phyloP scores from a whole-genome alignment of 2,113 vertebrate species.

The Plestiodon gilberti region DNA sequence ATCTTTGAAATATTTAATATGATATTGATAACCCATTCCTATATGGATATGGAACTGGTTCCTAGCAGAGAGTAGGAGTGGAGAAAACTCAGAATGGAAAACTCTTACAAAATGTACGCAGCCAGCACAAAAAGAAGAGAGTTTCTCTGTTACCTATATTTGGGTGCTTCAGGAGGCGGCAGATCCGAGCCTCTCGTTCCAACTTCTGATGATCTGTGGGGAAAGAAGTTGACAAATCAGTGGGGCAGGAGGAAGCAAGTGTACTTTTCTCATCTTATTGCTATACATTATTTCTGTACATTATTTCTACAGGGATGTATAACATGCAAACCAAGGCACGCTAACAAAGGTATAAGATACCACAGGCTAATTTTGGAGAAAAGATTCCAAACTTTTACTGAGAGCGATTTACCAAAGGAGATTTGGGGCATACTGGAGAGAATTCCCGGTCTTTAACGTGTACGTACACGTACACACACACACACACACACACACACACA shows the following conservation, averaged over 20 bases:
- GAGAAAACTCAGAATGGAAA: not conserved
- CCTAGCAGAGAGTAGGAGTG: accelerated
- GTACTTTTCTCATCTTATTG: not conserved
- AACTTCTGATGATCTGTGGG: conserved; percentile 94
- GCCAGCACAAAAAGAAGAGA: accelerated
- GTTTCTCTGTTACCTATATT: conserved; percentile 85
- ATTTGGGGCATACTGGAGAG: not conserved
- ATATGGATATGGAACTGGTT: not conserved
- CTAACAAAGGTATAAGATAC: not conserved
- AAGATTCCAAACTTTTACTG: not conserved
- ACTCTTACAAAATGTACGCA: not conserved
- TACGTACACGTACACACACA: too few relatives aligned
- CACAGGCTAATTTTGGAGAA: not conserved
- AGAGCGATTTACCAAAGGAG: not conserved
- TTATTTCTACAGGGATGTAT: not conserved
- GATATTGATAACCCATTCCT: not conserved
- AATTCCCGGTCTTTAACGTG: not conserved
- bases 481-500: too few relatives aligned
- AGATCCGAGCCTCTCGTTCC: conserved; percentile 94
- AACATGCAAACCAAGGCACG: not conserved
- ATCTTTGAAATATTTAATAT: not conserved
- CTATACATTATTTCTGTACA: not conserved
- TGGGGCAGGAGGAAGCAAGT: not conserved
- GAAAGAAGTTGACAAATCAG: conserved; percentile 19
- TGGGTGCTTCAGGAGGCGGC: conserved; percentile 93